Evolutionary conservation across 2,888 invertebrate species (phyloP), one percentile per base, ranked within the genome.

Genomic region (Rhagonycha fulva): DNA sequence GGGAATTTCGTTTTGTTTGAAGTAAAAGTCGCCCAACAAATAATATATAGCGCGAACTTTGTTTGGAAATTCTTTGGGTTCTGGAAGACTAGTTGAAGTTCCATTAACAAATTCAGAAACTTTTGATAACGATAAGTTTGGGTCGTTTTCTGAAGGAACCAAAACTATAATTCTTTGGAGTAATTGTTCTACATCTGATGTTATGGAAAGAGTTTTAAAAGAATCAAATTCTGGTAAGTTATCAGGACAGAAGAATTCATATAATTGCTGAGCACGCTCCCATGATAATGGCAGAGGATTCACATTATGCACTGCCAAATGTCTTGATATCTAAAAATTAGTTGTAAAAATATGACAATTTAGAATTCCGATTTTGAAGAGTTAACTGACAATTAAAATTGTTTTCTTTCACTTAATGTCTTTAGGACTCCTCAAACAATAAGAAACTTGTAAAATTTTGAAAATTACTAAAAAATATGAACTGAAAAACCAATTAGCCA

Each of bases 11-110:
- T 94, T 93, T 84, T 93, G 95, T 87, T 98, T 98, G 84, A 98
- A 96, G 87, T 97, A 94, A 87, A 94, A 96, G 89, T 98, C 98
- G 0, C 94, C 98, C 24, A 98, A 88, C n/a, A 98, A 89, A 85
- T 97, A 98, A 86, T 95, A 98, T 75, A 97, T 92, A 71, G 94
- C 93, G 60, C 91, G 91, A 83, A 86, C 84, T 84, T 86, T 87
- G 28, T 82, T 79, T 12, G 88, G 87, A 78, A 88, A 88, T 1
- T 84, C 83, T 9, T 87, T 82, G 0, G 85, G 78, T 76, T 83
- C 81, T 0, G 87, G 86, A 68, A 87, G 84, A 70, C 89, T 89
- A 2, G 90, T 89, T 66, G 87, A 88, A 12, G 88, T 87, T 0
- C 94, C 94, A 82, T 92, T 91, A 60, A 95, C 93, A 83, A 92